phyloP scores from a whole-genome alignment of 2,113 vertebrate species.

The Macaca mulatta region DNA sequence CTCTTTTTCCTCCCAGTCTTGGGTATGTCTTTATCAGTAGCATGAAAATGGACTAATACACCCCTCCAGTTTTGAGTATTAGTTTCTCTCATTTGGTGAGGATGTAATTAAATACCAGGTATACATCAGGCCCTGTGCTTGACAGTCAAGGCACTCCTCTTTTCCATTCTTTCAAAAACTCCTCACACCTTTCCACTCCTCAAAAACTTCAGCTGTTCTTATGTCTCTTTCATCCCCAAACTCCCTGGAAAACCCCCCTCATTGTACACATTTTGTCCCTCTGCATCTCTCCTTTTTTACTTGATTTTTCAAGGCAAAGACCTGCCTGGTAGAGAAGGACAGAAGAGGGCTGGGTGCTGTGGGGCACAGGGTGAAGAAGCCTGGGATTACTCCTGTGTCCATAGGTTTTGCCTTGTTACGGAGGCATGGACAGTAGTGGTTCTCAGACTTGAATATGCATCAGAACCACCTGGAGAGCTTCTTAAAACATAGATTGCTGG shows the following conservation, averaged over 20 bases:
- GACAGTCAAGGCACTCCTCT: not conserved
- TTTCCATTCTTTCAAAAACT: not conserved
- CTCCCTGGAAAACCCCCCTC: not conserved
- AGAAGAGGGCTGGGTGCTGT: not conserved
- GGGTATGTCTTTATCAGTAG: no score
- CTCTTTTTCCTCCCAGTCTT: no score
- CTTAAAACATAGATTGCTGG: not conserved
- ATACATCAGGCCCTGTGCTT: not conserved
- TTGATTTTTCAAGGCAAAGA: not conserved
- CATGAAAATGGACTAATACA: no score
- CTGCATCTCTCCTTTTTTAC: not conserved
- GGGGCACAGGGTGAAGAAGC: not conserved
- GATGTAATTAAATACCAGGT: conserved; percentile 18
- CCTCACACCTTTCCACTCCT: not conserved
- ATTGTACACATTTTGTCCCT: not conserved
- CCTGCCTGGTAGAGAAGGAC: not conserved
- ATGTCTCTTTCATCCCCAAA: not conserved
- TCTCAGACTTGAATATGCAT: not conserved
- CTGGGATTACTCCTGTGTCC: not conserved
- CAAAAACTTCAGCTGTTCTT: not conserved
- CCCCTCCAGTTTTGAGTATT: not conserved
- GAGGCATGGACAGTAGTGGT: not conserved
- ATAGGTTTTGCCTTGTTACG: not conserved
- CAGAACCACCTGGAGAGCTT: not conserved
- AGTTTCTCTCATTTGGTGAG: not conserved